phyloP scores from a whole-genome alignment of 2,888 invertebrate genomes.

The Ormyrus labotus region DNA sequence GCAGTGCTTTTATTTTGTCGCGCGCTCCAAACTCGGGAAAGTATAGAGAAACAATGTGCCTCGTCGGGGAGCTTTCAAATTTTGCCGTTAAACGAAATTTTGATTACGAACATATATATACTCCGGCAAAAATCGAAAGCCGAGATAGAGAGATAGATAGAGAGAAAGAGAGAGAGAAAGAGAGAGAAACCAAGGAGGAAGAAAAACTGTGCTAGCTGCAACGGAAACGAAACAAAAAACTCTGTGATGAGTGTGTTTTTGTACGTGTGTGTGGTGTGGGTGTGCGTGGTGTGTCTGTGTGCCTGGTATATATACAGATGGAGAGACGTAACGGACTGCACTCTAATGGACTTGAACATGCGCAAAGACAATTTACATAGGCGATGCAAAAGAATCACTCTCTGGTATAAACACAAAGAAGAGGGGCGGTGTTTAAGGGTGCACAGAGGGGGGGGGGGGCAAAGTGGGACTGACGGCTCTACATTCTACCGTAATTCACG shows the following conservation, averaged over 20 bases:
- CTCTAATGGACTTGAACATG: constrained; percentile 51
- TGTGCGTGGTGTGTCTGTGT: constrained; percentile 2
- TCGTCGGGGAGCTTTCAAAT: neutral
- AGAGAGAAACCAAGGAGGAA: constrained; percentile 5
- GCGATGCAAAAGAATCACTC: constrained; percentile 28
- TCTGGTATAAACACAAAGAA: constrained; percentile 23
- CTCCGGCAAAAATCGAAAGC: neutral
- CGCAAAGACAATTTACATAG: constrained; percentile 51
- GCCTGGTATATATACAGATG: neutral
- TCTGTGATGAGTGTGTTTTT: neutral
- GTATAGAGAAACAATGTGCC: neutral
- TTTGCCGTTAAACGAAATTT: neutral
- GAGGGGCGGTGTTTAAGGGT: neutral
- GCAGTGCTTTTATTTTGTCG: no score
- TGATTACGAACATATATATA: neutral
- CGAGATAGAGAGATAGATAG: neutral
- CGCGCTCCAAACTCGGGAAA: neutral
- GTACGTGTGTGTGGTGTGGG: constrained; percentile 24
- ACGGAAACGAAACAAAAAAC: constrained; percentile 22
- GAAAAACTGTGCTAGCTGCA: constrained; percentile 33
- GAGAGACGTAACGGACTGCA: constrained; percentile 28
- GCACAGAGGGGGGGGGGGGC: neutral
- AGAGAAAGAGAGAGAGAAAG: neutral
- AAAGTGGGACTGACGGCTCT: neutral
- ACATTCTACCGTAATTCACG: neutral